phyloP scores from a whole-genome alignment of 2,113 vertebrate species.

The Orientallactaga bullata region DNA sequence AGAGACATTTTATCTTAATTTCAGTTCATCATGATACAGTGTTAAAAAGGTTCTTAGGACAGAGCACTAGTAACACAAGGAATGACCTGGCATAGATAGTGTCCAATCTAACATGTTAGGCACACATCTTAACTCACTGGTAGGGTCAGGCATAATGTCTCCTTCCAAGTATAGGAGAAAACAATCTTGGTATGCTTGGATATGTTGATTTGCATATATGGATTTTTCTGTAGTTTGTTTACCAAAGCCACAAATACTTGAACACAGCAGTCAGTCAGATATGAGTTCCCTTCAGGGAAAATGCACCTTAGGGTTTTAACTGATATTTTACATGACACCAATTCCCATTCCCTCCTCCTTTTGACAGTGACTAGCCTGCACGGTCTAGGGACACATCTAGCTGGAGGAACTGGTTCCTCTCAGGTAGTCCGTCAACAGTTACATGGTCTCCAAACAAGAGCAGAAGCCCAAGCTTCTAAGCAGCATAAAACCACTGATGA shows the following conservation, averaged over 20 bases:
- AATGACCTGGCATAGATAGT: constrained; percentile 61
- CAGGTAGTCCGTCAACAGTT: constrained; percentile 63
- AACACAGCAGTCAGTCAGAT: constrained; percentile 69
- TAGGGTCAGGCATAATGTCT: constrained; percentile 76
- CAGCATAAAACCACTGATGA: constrained; percentile 81
- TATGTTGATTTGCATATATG: constrained; percentile 81
- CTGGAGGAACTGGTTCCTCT: constrained; percentile 72
- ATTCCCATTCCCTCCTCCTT: constrained; percentile 51
- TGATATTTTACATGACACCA: constrained; percentile 49
- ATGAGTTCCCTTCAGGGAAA: constrained; percentile 79
- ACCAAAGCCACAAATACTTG: constrained; percentile 78
- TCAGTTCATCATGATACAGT: constrained; percentile 82
- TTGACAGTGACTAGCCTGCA: constrained; percentile 69
- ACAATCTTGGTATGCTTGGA: constrained; percentile 72
- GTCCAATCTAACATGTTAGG: constrained; percentile 81
- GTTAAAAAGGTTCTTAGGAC: constrained; percentile 80
- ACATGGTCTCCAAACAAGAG: constrained; percentile 81
- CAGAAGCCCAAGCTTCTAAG: constrained; percentile 85
- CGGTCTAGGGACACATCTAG: constrained; percentile 50
- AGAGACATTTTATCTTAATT: constrained; percentile 73
- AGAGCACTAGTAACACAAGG: constrained; percentile 82
- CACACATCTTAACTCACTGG: constrained; percentile 82
- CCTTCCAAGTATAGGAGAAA: constrained; percentile 61
- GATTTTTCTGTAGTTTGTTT: constrained; percentile 63
- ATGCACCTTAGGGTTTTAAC: constrained; percentile 63